phyloP scores from a whole-genome alignment of 2,888 invertebrate genomes.

The Epicampocera succincta region DNA sequence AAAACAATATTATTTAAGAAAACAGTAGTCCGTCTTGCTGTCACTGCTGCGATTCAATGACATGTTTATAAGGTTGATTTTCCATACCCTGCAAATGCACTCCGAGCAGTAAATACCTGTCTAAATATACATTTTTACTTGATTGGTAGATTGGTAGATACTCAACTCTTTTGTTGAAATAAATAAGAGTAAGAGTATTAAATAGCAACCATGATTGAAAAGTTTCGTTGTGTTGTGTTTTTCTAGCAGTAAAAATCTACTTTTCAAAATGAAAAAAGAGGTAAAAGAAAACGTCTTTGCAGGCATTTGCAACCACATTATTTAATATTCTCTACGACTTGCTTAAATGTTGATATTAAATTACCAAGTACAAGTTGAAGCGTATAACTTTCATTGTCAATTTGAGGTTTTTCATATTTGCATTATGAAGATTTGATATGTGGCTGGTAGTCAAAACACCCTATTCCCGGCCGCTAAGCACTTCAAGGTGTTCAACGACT shows the following conservation, averaged over 20 bases:
- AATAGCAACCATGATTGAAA: conserved; percentile 34
- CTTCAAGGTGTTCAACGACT: too few relatives aligned
- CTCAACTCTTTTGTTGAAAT: too few relatives aligned
- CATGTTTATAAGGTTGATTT: conserved; percentile 61
- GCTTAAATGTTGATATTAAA: conserved; percentile 62
- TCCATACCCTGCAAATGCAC: neutral
- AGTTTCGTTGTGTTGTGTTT: conserved; percentile 2
- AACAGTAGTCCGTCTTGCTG: conserved; percentile 27
- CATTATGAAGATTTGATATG: conserved; percentile 19
- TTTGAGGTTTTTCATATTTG: conserved; percentile 59
- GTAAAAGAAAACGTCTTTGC: neutral
- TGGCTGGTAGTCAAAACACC: conserved; percentile 6
- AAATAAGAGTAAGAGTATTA: conserved; percentile 4
- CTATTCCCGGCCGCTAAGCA: neutral
- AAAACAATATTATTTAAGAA: conserved; percentile 27
- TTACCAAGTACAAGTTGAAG: conserved; percentile 54
- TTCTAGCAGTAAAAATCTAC: neutral
- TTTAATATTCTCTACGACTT: conserved; percentile 35
- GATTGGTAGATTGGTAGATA: neutral
- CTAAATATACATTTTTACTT: neutral
- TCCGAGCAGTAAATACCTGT: neutral
- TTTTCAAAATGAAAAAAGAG: neutral
- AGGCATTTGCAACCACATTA: conserved; percentile 26
- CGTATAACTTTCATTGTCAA: conserved; percentile 65
- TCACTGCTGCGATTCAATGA: conserved; percentile 59